Base-by-base conservation (phyloP, 2,113 vertebrate species). In the Eudyptes chrysolophus region DNA sequence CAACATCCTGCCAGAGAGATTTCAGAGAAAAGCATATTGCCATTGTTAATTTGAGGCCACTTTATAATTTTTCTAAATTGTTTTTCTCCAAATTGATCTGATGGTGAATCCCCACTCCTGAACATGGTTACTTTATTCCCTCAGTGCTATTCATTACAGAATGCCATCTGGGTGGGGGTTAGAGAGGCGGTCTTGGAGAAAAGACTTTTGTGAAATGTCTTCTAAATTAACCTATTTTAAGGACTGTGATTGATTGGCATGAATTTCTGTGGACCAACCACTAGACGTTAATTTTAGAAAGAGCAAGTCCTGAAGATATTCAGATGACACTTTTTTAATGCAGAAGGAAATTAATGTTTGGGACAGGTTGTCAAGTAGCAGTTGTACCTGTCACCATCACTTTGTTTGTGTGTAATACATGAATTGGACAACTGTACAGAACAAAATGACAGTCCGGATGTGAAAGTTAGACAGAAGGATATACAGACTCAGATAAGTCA, bases 291-390 rank as follows among this genome's bases (percentile, higher is more conserved):
- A 89, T 95, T 85, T 89, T 82, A 79, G 52, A 27, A 75, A 88
- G 34, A 82, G 21, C 17, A 82, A 46, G 84, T 75, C 69, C 69
- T 42, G 52, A 92, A 40, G 61, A 81, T 85, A 78, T 82, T 76
- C 83, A 94, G 30, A 68, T 79, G 70, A 49, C 36, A 42, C 8
- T 25, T 85, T 57, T 64, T 89, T 75, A 36, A 62, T 68, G 64
- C 48, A 86, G 44, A 66, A 84, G 80, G 83, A 96, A 96, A 97
- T 94, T 66, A 84, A 89, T 81, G 72, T 78, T 62, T 86, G 88
- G 86, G 61, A 94, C 57, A 85, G 75, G 61, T 40, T 95, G 72
- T 91, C 94, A 94, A 85, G 69, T 52, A 91, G 72, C 52, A 76
- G 57, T 89, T 89, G 34, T 58, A 87, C 54, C 70, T 92, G 65